Base-by-base conservation (phyloP, 2,888 invertebrate species). In the Margaritifera margaritifera region DNA sequence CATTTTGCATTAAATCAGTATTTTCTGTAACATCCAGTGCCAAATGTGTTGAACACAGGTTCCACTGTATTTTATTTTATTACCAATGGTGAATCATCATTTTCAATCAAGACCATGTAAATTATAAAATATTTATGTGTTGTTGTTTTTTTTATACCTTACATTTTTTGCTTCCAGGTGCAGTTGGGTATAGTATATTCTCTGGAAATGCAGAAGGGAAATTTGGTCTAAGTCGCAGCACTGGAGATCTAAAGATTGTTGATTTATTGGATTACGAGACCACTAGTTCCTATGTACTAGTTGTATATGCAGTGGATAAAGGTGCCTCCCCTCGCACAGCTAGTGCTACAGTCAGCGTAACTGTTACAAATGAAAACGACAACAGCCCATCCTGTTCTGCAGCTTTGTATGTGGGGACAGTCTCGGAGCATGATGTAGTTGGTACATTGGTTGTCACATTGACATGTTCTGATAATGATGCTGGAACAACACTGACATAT, bases 351-450 rank as follows among this genome's bases (percentile, higher is more conserved):
- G 72, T 85, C 1, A 68, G 66, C 8, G 58, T 86, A 6, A 69
- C 62, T 6, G 75, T 87, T 8, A 74, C 66, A n/a, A 82, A 85
- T 60, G 71, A 80, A 11, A 86, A 87, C 60, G 85, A 87, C 64
- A 74, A 80, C 61, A 64, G 61, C 0, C 85, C 85, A 15, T 25
- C 62, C 0, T 83, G 83, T 74, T 62, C 68, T 0, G 57, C 71
- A 0, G 67, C 77, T 6, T 52, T 76, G 1, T 69, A 74, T 25
- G 71, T 68, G 4, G 62, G 77, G 2, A 68, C 65, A 6, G 72
- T 86, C 0, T 73, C 72, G 0, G 83, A 86, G 65, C 72, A 81
- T 65, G 79, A 76, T 11, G 31, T 71, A 6, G 27, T 64, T 6
- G 70, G 78, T 2, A 75, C 74, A 1, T 63, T 72, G 0, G 76